Base-by-base conservation (phyloP, 2,113 vertebrate genomes). In the Parus major region DNA sequence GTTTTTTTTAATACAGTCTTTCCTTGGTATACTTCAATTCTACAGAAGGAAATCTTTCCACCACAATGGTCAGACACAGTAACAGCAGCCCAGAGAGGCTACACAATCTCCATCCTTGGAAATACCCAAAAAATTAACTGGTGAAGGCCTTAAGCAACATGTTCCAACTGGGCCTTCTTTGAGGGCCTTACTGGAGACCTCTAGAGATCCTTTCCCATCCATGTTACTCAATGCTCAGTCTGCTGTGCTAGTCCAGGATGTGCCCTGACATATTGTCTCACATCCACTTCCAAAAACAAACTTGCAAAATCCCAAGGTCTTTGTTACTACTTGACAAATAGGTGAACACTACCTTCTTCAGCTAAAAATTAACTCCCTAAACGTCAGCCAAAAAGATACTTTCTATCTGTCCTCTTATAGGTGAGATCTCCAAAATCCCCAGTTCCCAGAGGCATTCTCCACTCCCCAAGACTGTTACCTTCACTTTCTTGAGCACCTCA, bases 401-500 rank as follows among this genome's bases (percentile, higher is more conserved):
- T 29, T 59, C 1, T 18, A 15, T 53, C 33, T 78, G n/a, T n/a
- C 41, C n/a, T 50, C 42, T 81, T 24, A 49, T 0, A 41, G 29
- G 17, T 52, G 16, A 80, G 17, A 55, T 3, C 39, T 3, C 7
- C 15, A 41, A 71, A 73, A 27, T 8, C 31, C 50, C 42, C 56
- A 66, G 10, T 36, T 92, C 22, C 42, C 44, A 72, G 31, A 72
- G 44, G 27, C 15, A 55, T 35, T 65, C 36, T 39, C 42, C 70
- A 0, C 16, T 66, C 33, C 21, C 66, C 13, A 41, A 13, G 27
- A 42, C 16, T 42, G 75, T 96, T 97, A 99, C 99, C 99, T 99
- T 99, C 76, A 99, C 99, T 97, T 99, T 99, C 97, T 97, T 98
- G 87, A 99, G 98, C 73, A 99, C 99, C 80, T 99, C 99, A 82